Evolutionary conservation across 2,113 vertebrate species (phyloP).

Genomic region (Oncorhynchus tshawytscha): DNA sequence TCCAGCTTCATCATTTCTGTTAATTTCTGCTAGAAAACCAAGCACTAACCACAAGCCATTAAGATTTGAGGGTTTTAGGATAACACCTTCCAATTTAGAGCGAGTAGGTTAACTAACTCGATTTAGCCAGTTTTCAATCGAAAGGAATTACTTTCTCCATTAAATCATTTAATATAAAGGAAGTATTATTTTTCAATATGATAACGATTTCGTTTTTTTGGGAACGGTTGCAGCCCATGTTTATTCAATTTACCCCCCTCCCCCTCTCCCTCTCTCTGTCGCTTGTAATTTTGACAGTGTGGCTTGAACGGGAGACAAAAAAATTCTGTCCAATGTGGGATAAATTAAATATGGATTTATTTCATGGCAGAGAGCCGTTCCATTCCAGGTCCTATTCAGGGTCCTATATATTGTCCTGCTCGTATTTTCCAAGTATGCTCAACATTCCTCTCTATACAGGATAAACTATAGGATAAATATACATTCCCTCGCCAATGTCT

Average conservation of each 20-base stretch:
- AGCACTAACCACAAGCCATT: constrained; percentile 4
- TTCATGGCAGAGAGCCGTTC: constrained; percentile 57
- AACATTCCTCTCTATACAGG: constrained; percentile 31
- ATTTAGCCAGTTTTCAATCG: not conserved
- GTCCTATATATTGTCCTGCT: no score
- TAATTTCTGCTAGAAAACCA: constrained; percentile 14
- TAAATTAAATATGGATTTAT: constrained; percentile 68
- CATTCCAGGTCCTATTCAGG: constrained; percentile 31
- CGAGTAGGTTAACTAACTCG: not conserved
- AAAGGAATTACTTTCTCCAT: constrained; percentile 1
- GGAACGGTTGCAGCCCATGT: constrained; percentile 27
- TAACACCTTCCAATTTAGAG: constrained; percentile 33
- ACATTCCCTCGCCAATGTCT: constrained; percentile 13
- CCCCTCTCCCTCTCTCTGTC: constrained; percentile 5
- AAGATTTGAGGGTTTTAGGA: constrained; percentile 25
- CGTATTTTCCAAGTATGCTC: constrained; percentile 9
- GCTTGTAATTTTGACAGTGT: constrained; percentile 57
- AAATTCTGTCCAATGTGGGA: constrained; percentile 62
- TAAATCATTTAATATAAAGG: constrained; percentile 9
- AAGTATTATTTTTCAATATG: constrained; percentile 6
- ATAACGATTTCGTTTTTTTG: constrained; percentile 34
- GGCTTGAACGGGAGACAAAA: constrained; percentile 64
- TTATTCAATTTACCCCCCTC: constrained; percentile 21
- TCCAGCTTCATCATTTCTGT: constrained; percentile 29
- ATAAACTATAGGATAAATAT: not conserved